A percentile compares a stretch with the other conserved stretches of the same genome.
These are phyloP conservation scores for Pemphigus obesinymphae DNA, from an alignment of 1,140 invertebrate species.

Conservation along the genomic window DNA sequence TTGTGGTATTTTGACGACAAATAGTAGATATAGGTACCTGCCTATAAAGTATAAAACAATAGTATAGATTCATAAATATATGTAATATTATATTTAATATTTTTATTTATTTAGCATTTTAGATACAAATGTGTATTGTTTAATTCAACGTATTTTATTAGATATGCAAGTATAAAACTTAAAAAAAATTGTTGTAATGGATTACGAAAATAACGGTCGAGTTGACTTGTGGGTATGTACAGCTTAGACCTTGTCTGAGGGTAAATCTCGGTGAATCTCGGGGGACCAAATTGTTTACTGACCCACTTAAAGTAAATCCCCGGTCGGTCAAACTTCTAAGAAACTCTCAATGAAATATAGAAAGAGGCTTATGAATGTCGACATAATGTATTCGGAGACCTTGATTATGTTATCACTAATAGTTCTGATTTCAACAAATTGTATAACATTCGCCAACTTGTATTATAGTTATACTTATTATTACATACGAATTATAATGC, in stretches of 20 bases:
- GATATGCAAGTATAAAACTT: not conserved
- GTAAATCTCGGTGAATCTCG: not conserved
- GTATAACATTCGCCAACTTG: not conserved
- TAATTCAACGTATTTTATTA: not conserved
- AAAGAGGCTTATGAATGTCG: not conserved
- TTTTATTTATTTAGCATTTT: not conserved
- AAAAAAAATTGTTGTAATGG: not conserved
- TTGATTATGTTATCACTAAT: not conserved
- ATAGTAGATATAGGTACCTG: too few species aligned
- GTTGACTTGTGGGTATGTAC: not conserved
- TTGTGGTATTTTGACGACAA: too few species aligned
- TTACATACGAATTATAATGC: not conserved
- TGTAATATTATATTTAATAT: not conserved
- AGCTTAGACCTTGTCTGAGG: not conserved
- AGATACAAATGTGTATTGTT: not conserved
- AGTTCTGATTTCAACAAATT: not conserved
- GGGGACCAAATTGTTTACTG: not conserved
- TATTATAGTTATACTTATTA: not conserved
- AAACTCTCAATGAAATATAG: not conserved
- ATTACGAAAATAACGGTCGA: not conserved
- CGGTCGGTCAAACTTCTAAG: not conserved
- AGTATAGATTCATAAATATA: too few species aligned
- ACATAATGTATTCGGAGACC: not conserved
- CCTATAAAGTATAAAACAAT: too few species aligned
- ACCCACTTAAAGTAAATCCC: not conserved